Evolutionary conservation across 2,888 invertebrate genomes (phyloP).

Genomic region (Drepanosiphum platanoidis): DNA sequence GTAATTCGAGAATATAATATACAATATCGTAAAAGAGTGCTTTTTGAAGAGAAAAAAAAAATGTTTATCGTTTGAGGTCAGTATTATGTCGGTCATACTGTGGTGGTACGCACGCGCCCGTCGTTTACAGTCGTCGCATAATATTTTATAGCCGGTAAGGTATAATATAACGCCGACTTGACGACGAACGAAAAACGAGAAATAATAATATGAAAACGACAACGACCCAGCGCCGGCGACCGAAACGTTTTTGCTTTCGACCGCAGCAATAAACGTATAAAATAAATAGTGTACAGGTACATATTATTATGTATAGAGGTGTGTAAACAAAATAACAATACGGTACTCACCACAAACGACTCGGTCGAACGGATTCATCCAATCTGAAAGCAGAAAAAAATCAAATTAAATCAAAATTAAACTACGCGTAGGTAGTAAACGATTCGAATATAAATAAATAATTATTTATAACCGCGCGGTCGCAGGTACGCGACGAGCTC

Average conservation of each 20-base stretch:
- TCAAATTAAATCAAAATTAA: not conserved
- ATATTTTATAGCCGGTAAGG: no score
- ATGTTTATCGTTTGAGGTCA: not conserved
- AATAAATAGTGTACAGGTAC: not conserved
- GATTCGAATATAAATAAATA: not conserved
- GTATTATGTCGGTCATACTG: no score
- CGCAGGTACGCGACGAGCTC: no score
- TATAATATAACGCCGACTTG: no score
- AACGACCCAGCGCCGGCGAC: no score
- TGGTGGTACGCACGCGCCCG: no score
- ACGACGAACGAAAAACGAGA: no score
- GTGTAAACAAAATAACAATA: slow-evolving; percentile 69
- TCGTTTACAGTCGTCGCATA: no score
- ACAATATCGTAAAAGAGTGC: no score
- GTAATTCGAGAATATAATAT: not conserved
- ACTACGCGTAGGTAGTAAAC: not conserved
- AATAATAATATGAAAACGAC: not conserved
- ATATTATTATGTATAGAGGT: no score
- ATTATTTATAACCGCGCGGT: not conserved
- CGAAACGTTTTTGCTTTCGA: no score
- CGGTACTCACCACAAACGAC: slow-evolving; percentile 94
- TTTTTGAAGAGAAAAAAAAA: no score
- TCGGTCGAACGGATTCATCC: slow-evolving; percentile 94
- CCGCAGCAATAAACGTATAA: not conserved
- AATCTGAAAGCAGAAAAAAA: slow-evolving; percentile 79